These are phyloP conservation scores for Catocala fraxini DNA, from an alignment of 2,888 invertebrate genomes.

Conservation along the genomic window DNA sequence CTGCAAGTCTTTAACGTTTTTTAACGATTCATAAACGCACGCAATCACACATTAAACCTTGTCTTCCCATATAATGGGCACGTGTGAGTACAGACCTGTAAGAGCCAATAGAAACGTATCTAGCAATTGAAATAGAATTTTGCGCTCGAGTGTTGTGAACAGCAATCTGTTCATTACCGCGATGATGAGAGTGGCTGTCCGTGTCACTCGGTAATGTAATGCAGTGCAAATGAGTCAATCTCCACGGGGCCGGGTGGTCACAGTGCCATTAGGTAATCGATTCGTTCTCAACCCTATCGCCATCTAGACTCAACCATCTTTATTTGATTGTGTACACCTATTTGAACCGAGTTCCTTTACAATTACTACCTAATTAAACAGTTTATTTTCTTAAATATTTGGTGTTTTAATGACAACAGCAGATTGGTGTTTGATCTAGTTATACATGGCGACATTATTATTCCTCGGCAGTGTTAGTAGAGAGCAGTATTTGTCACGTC, in stretches of 20 bases:
- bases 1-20: no score
- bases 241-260: slow-evolving; percentile 79
- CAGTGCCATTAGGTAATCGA: slow-evolving; percentile 85
- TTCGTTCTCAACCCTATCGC: slow-evolving; percentile 70
- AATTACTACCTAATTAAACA: neutral
- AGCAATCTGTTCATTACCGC: slow-evolving; percentile 76
- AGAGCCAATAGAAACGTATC: slow-evolving; percentile 39
- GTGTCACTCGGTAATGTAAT: slow-evolving; percentile 86
- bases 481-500: slow-evolving; percentile 45
- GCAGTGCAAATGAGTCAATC: slow-evolving; percentile 88
- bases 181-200: slow-evolving; percentile 85
- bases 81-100: slow-evolving; percentile 24
- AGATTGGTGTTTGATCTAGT: no score
- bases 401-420: neutral
- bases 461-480: slow-evolving; percentile 14
- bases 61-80: neutral
- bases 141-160: slow-evolving; percentile 58
- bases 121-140: slow-evolving; percentile 56
- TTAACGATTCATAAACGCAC: neutral
- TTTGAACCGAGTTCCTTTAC: neutral
- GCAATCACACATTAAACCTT: slow-evolving; percentile 3
- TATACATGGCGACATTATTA: neutral
- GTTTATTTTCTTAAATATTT: slow-evolving; percentile 1
- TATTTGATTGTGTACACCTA: slow-evolving; percentile 52
- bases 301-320: slow-evolving; percentile 59